Conservation (phyloP, 2,888 invertebrate genomes). For the Agapostemon virescens region DNA sequence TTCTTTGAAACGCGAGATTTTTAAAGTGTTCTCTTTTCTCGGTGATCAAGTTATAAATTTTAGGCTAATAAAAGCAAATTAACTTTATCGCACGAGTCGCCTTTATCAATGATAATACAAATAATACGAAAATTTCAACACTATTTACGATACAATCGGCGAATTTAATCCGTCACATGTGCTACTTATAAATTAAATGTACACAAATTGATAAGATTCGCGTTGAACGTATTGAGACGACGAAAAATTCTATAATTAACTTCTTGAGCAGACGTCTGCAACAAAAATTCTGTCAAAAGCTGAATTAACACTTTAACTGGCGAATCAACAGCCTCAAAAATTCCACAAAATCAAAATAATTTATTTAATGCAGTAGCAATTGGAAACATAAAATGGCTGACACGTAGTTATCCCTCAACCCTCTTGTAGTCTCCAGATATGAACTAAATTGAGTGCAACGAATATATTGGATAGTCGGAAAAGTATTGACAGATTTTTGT, state of each 20-base stretch:
- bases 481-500: too few relatives aligned
- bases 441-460: too few relatives aligned
- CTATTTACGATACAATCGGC: not conserved
- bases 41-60: not conserved
- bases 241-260: not conserved
- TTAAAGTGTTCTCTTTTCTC: not conserved
- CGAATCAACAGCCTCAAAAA: too few relatives aligned
- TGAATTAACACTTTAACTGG: too few relatives aligned
- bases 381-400: too few relatives aligned
- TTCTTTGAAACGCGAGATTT: not conserved
- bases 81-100: not conserved
- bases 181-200: not conserved
- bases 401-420: too few relatives aligned
- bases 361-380: too few relatives aligned
- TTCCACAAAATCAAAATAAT: too few relatives aligned
- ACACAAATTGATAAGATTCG: not conserved
- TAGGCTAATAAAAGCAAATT: not conserved
- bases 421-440: too few relatives aligned
- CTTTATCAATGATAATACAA: not conserved
- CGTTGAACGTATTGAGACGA: not conserved
- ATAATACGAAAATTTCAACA: not conserved
- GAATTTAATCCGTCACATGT: not conserved
- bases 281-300: not conserved
- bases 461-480: too few relatives aligned
- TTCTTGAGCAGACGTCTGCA: not conserved